Evolutionary conservation across 2,797 vertebrate species (phyloP).

Genomic region (Urophycis tenuis): DNA sequence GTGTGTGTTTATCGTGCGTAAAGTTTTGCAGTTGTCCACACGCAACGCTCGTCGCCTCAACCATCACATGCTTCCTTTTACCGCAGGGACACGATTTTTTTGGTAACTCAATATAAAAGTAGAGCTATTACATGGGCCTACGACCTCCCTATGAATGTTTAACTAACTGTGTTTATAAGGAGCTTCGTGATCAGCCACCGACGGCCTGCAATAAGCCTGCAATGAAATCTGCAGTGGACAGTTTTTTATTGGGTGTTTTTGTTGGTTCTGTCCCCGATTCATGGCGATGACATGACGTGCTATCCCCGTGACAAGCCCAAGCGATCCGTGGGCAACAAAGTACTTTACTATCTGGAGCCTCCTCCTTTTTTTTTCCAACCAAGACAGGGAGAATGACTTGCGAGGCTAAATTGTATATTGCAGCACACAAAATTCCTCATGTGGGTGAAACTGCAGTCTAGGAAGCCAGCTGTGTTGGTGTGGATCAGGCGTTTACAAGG

Average conservation of each 20-base stretch:
- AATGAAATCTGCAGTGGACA: not conserved
- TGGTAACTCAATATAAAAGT: not conserved
- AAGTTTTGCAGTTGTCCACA: not conserved
- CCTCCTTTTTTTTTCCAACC: not conserved
- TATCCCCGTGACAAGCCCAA: too few species aligned
- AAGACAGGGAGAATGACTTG: not conserved
- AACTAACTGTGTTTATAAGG: not conserved
- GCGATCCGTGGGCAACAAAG: not conserved
- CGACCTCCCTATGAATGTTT: not conserved
- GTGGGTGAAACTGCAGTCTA: not conserved
- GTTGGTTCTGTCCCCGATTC: too few species aligned
- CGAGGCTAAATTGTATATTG: not conserved
- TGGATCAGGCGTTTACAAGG: not conserved
- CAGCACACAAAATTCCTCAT: not conserved
- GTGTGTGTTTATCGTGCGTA: not conserved
- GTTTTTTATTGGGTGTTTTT: too few species aligned
- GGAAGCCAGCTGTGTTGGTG: not conserved
- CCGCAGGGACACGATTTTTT: too few species aligned
- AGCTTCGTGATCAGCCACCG: not conserved
- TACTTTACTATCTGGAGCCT: too few species aligned
- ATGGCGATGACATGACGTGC: too few species aligned
- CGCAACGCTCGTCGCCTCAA: not conserved
- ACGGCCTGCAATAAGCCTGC: not conserved
- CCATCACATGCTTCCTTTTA: not conserved
- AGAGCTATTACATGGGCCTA: too few species aligned